A percentile compares a stretch with the other conserved stretches of the same genome.
These are phyloP conservation scores for Drosophila ananassae DNA, from an alignment of 1,140 invertebrate species.

Conservation along the genomic window DNA sequence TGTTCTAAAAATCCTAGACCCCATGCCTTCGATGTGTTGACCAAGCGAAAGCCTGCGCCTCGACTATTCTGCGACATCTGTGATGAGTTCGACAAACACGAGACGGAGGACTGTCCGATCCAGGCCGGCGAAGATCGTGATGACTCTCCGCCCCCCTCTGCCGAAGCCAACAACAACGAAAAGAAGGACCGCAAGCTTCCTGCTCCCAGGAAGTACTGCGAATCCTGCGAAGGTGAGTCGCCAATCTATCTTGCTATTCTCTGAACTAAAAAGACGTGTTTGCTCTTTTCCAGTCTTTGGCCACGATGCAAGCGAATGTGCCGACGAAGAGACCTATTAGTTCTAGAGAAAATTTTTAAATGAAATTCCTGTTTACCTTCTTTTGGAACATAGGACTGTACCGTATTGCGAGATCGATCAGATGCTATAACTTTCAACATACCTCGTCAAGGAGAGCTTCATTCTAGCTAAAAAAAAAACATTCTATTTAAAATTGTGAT, in stretches of 20 bases:
- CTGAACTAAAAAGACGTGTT: neutral
- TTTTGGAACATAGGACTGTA: constrained; percentile 14
- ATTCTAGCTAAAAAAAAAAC: constrained; percentile 14
- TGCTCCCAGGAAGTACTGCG: constrained; percentile 92
- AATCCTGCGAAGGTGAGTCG: constrained; percentile 93
- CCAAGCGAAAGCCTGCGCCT: constrained; percentile 86
- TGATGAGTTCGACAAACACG: constrained; percentile 97
- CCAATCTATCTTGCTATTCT: neutral
- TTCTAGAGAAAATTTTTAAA: constrained; percentile 26
- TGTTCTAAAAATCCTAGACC: constrained; percentile 50
- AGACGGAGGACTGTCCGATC: constrained; percentile 97
- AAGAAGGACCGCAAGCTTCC: constrained; percentile 84
- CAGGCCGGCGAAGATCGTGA: constrained; percentile 88
- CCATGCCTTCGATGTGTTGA: constrained; percentile 64
- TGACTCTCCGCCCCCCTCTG: constrained; percentile 81
- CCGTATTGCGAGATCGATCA: constrained; percentile 14
- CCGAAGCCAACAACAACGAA: constrained; percentile 80
- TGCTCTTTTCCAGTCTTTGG: constrained; percentile 89
- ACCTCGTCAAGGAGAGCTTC: constrained; percentile 42
- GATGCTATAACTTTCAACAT: constrained; percentile 27
- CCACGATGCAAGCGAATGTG: constrained; percentile 91
- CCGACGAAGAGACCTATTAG: constrained; percentile 93
- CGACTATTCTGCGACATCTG: constrained; percentile 98
- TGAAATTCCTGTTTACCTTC: constrained; percentile 17
- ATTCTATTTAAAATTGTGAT: constrained; percentile 56